A percentile compares a stretch with the other conserved stretches of the same genome.
Evolutionary conservation across 2,113 vertebrate species (phyloP).

Genomic region (Prunella himalayana): DNA sequence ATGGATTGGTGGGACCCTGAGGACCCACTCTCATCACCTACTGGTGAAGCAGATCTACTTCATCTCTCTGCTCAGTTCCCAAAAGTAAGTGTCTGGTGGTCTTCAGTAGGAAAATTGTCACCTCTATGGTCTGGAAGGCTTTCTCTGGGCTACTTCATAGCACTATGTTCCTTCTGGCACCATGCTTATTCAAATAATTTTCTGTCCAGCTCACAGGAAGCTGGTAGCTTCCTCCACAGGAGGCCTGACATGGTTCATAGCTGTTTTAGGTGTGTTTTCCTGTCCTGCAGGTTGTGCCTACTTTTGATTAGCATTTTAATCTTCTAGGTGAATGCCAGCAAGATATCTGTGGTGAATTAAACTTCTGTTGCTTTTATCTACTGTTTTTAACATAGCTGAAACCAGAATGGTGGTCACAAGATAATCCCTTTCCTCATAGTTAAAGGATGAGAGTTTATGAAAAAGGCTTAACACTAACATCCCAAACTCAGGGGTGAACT

Average conservation of each 20-base stretch:
- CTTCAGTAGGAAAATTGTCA: not conserved
- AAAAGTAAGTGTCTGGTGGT: not conserved
- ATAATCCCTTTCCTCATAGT: not conserved
- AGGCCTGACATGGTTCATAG: not conserved
- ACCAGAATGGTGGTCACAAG: not conserved
- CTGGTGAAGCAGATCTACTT: not conserved
- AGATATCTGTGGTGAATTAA: not conserved
- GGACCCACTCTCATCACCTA: not conserved
- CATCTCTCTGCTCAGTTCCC: not conserved
- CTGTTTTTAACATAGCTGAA: not conserved
- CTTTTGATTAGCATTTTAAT: not conserved
- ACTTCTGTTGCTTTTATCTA: not conserved
- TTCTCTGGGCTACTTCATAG: not conserved
- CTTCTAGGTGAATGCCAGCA: not conserved
- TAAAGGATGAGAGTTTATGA: not conserved
- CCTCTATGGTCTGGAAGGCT: accelerated
- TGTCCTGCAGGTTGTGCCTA: not conserved
- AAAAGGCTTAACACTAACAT: not conserved
- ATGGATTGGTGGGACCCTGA: not conserved
- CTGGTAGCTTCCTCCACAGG: not conserved
- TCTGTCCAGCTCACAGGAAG: not conserved
- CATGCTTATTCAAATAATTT: not conserved
- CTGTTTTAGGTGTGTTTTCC: not conserved
- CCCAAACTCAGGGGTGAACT: not conserved
- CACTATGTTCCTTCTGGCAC: not conserved